phyloP scores from a whole-genome alignment of 1,140 invertebrate genomes.

The Trichonephila clavipes region DNA sequence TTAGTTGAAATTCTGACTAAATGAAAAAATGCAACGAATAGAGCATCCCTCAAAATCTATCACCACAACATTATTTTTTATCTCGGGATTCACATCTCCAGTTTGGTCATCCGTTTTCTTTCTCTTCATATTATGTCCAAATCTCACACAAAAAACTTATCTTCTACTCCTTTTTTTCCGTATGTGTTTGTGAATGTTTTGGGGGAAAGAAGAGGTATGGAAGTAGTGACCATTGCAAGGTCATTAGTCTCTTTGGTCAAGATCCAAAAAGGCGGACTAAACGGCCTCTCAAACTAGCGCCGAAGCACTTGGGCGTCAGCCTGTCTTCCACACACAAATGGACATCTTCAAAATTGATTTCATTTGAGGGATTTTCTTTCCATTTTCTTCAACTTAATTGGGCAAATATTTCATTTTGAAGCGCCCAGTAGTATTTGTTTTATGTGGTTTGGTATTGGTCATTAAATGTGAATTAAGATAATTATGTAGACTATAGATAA shows the following conservation, averaged over 20 bases:
- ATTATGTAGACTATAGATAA: no score
- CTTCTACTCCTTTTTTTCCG: conserved; percentile 30
- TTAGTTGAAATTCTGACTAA: not conserved
- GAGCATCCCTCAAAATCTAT: conserved; percentile 32
- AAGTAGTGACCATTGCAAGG: conserved; percentile 71
- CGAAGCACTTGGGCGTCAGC: conserved; percentile 60
- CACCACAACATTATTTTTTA: not conserved
- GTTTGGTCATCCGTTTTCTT: not conserved
- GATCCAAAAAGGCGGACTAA: conserved; percentile 70
- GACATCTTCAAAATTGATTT: conserved; percentile 67
- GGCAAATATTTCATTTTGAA: conserved; percentile 42
- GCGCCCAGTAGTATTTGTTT: not conserved
- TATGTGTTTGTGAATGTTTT: conserved; percentile 44
- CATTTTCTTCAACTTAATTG: conserved; percentile 44
- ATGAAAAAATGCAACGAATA: conserved; percentile 30
- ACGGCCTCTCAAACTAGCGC: conserved; percentile 45
- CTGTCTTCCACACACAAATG: conserved; percentile 69
- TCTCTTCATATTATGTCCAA: conserved; percentile 22
- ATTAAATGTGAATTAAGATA: no score
- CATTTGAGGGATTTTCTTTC: conserved; percentile 48
- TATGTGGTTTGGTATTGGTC: no score
- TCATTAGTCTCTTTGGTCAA: conserved; percentile 76
- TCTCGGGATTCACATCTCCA: conserved; percentile 32
- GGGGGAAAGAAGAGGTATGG: conserved; percentile 40
- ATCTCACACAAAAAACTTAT: conserved; percentile 32